These are phyloP conservation scores for Xestia ashworthii DNA, from an alignment of 2,888 invertebrate genomes.

Conservation along the genomic window DNA sequence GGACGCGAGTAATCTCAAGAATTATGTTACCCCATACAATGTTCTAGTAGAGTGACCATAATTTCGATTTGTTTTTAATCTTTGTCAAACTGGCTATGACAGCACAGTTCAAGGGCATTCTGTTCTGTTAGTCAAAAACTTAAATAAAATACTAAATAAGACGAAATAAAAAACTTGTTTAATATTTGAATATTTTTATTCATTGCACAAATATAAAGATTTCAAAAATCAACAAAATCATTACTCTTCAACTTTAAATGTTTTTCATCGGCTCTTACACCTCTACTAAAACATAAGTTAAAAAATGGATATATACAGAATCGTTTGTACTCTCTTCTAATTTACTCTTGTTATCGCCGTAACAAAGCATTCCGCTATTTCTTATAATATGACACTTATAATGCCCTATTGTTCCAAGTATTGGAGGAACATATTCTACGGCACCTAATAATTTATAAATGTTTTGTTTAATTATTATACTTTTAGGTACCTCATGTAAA, in stretches of 20 bases:
- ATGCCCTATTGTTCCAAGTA: constrained; percentile 50
- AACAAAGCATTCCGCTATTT: constrained; percentile 48
- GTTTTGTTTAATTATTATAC: constrained; percentile 51
- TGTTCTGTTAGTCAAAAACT: constrained; percentile 48
- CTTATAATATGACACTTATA: constrained; percentile 52
- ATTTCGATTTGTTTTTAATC: constrained; percentile 34
- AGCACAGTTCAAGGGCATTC: constrained; percentile 46
- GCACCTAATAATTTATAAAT: constrained; percentile 54
- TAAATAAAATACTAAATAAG: constrained; percentile 43
- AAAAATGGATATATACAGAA: constrained; percentile 44
- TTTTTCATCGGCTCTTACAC: constrained; percentile 49
- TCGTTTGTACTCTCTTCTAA: constrained; percentile 47
- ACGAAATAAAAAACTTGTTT: constrained; percentile 47
- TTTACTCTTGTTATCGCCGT: constrained; percentile 49
- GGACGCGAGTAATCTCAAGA: no score
- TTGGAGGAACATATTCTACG: constrained; percentile 49
- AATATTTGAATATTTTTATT: constrained; percentile 48
- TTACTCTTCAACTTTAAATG: constrained; percentile 46
- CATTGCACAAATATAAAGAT: constrained; percentile 48
- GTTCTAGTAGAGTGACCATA: no score
- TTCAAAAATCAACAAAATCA: constrained; percentile 51
- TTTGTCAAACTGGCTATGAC: constrained; percentile 49
- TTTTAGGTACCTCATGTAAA: constrained; percentile 51
- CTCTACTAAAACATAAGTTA: constrained; percentile 51
- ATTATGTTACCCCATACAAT: no score